phyloP scores from a whole-genome alignment of 2,888 invertebrate genomes.

The Pteria penguin region DNA sequence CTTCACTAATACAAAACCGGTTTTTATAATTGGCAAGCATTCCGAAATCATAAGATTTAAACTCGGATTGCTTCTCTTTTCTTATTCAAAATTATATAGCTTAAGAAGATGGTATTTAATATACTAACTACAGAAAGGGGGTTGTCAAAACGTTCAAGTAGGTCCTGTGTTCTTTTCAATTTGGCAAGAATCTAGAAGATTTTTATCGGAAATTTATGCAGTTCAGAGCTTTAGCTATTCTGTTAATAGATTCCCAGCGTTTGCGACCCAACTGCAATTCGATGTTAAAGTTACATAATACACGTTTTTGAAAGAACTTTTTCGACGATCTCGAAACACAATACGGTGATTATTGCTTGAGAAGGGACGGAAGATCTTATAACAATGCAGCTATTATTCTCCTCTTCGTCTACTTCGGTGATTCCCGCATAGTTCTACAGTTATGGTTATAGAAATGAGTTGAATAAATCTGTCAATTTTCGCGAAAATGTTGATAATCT shows the following conservation, averaged over 20 bases:
- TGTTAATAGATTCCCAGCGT: no score
- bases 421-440: no score
- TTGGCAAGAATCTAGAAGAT: not conserved
- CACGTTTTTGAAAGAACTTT: not conserved
- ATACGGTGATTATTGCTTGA: not conserved
- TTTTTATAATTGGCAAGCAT: not conserved
- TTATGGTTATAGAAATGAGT: no score
- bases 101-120: not conserved
- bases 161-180: not conserved
- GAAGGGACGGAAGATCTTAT: not conserved
- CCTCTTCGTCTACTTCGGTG: not conserved
- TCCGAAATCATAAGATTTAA: not conserved
- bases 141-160: not conserved
- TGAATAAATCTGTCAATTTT: no score
- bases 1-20: slow-evolving; percentile 7
- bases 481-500: no score
- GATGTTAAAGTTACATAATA: not conserved
- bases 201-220: not conserved
- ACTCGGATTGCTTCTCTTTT: not conserved
- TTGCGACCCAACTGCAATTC: not conserved
- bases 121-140: not conserved
- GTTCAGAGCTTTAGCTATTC: no score
- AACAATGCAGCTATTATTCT: not conserved
- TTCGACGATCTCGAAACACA: not conserved
- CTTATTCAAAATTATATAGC: not conserved